Evolutionary conservation across 2,888 invertebrate species (phyloP), one percentile per base, ranked within the genome.

Genomic region (Caenorhabditis imperialis): DNA sequence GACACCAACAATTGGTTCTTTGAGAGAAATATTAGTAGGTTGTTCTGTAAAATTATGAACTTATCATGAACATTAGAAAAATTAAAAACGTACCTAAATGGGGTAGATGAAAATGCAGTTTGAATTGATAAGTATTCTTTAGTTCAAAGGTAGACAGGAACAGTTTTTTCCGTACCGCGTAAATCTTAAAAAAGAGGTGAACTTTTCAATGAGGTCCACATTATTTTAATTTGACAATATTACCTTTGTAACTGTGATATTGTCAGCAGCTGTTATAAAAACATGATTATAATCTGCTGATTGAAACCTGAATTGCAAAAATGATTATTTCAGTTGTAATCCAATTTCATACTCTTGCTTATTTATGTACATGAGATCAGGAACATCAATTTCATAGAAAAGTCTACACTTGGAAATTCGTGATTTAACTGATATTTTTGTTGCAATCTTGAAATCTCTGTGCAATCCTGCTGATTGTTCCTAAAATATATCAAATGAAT

Each of bases 81-180:
- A 16, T 10, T 48, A n/a, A 42, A 18, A 30, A 18, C 42, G 23
- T 10, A 62, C 55, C 6, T 30, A 48, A 54, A 30, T 54, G 45
- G 3, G 67, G 61, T 14, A 61, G 61, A 27, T 61, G 27, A 6
- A 73, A n/a, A 35, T 48, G 50, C 16, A 61, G 8, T 20, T 47
- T 23, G 2, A 67, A 30, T 14, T 10, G 16, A 2, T 65, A 7
- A 1, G 12, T n/a, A 10, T 73, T 61, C 16, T 60, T 67, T 22
- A 73, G 55, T 42, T 60, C 65, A 44, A 73, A 73, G 20, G 67
- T 61, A 33, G 60, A 63, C 7, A 63, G 30, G 20, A 45, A 72
- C 10, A 42, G 14, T 33, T 55, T 65, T 38, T 48, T 27, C 3
- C 50, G 23, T 1, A 61, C 22, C 0, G 55, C 3, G 22, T 54